Evolutionary conservation across 2,797 vertebrate species (phyloP), one percentile per base, ranked within the genome.

Genomic region (Varecia variegata): DNA sequence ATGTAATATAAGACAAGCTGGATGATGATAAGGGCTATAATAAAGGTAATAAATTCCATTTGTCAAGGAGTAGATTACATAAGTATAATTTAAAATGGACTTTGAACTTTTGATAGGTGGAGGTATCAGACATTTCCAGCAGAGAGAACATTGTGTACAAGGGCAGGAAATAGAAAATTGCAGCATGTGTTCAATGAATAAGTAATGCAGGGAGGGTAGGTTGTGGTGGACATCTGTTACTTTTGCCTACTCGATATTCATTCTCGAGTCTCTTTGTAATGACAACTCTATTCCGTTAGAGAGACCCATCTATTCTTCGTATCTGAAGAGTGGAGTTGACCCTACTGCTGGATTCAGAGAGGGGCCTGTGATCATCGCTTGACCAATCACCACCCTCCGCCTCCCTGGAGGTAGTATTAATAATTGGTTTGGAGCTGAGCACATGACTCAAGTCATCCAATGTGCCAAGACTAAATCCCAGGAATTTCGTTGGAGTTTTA

Each of bases 81-180:
- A 94, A 91, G 76, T 43, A 71, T 70, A 71, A 45, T 95, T 96
- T 68, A 89, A 94, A 96, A 77, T 79, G 74, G 87, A 84, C 97
- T 96, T 97, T 96, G 96, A 97, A 94, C 95, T 96, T 97, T 84
- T 32, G 65, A 81, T 90, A 84, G 88, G 74, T 95, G 67, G 88
- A 94, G 52, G 74, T 95, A 79, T 77, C 79, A 84, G 88, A 77
- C 74, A 77, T 94, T 96, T 82, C 5, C 76, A 90, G 58, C 65
- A 43, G 83, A 96, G 86, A 90, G 88, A 97, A 94, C 38, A 89
- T 81, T 93, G 84, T 0, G 0, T 89, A 68, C 35, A n/a, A 80
- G 54, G 35, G 71, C 93, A 68, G 86, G 91, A 94, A 96, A 81
- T 74, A 77, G 93, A 94, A 90, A 88, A 92, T 15, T 92, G 38